Evolutionary conservation across 2,888 invertebrate species (phyloP), one percentile per base, ranked within the genome.

Genomic region (Entomobrya proxima): DNA sequence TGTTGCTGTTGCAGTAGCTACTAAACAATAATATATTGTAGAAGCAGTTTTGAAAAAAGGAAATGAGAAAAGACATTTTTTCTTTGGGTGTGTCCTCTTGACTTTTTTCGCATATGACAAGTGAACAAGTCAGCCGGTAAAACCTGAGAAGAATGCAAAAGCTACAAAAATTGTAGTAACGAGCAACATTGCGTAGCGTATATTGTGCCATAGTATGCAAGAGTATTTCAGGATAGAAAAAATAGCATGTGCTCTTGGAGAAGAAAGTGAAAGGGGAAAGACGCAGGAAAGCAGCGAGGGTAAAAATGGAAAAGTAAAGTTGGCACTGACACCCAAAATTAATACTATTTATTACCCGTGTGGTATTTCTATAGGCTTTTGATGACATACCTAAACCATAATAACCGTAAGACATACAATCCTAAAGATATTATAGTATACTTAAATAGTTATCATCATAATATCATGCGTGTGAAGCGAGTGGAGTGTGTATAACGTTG

Each of bases 321-420:
- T 80, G 79, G 69, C 79, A 80, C 40, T 69, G 79, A 80, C 79
- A 80, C 69, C 79, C 64, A 35, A 67, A 78, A 78, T 78, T 78
- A 78, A 64, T 64, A 47, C 78, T 78, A 47, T 64, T 77, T 52
- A 40, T 64, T 78, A 32, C 32, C 30, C 32, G 15, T 61, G 32
- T 32, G 32, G 58, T 32, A 74, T 74, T 50, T 35, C 32, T 69
- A 69, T 52, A 50, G 32, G 27, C 7, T 58, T 47, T 78, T 58
- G 75, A 75, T 40, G 76, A 58, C 44, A 76, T 76, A 76, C 24
- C 61, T 44, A 76, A 52, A 47, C 47, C 47, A 13, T 76, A 55
- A 47, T 35, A 47, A 13, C 47, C 5, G n/a, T 47, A 47, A 4
- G 52, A 21, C 52, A 52, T 52, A n/a, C n/a, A 76, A 76, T 50